Base-by-base conservation (phyloP, 2,113 vertebrate genomes). In the Rhinoptilus africanus region DNA sequence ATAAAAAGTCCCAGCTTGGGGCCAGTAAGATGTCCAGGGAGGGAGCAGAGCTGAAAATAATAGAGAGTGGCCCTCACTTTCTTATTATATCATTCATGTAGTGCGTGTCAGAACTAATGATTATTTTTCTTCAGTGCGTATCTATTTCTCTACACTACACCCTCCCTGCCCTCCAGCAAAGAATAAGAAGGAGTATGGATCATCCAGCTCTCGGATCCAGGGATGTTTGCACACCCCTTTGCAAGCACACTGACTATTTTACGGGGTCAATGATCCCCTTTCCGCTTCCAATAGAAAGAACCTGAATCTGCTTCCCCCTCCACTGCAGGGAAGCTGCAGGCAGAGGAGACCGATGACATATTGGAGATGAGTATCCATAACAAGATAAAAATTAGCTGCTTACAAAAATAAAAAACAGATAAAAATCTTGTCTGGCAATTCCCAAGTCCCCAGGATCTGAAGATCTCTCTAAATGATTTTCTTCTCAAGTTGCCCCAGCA, bases 181-280 rank as follows among this genome's bases (percentile, higher is more conserved):
- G 34, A 54, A 56, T 12, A 35, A 51, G 50, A 74, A 78, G 45
- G 41, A 60, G 10, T 3, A n/a, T 4, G 48, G 69, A 41, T 23
- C 43, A 37, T 26, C 20, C 51, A 74, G 26, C 26, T 48, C 39
- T 30, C 8, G 14, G 50, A 24, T 19, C 27, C 50, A 39, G 47
- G 14, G 23, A 22, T 7, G 22, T 18, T 68, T 64, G 48, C 60
- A 68, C 39, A 35, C 3, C 10, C 62, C 47, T 78, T 45, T 59
- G 80, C 23, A 78, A 64, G 45, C 37, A 45, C 64, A 45, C 21
- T 47, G 28, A 9, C 9, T 17, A 74, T 24, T 45, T 53, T 18
- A 16, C 0, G 0, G 28, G 7, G n/a, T 10, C 80, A 39, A 3
- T 22, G 45, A 50, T 54, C 17, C 32, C 67, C 59, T 19, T 75